phyloP scores from a whole-genome alignment of 2,888 invertebrate genomes.

The Cheilosia scutellata region DNA sequence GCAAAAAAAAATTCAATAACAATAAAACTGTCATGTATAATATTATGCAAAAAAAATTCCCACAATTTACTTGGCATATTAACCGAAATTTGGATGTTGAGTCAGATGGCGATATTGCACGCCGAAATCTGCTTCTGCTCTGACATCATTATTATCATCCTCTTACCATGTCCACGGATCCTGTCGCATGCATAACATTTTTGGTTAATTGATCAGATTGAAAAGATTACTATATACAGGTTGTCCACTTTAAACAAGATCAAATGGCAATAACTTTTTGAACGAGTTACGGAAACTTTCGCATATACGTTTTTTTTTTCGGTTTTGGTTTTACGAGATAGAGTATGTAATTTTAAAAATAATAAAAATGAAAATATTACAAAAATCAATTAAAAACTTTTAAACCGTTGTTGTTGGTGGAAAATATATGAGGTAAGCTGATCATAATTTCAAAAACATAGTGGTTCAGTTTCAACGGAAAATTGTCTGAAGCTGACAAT shows the following conservation, averaged over 20 bases:
- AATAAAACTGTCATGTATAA: background rate
- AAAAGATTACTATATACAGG: background rate
- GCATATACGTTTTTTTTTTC: background rate
- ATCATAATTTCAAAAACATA: no score
- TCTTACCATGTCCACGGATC: background rate
- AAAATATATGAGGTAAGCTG: no score
- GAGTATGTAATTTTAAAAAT: background rate
- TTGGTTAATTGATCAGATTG: background rate
- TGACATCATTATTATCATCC: background rate
- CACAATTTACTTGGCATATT: background rate
- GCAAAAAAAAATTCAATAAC: background rate
- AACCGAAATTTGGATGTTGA: background rate
- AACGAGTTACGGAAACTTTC: background rate
- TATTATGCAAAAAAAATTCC: background rate
- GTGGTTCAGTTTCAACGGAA: no score
- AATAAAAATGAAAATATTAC: background rate
- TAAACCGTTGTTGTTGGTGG: no score
- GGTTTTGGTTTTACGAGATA: background rate
- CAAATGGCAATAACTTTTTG: background rate
- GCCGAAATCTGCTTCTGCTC: background rate
- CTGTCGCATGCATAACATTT: background rate
- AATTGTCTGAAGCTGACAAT: no score
- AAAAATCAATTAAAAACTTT: no score
- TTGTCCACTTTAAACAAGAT: slow-evolving; percentile 7
- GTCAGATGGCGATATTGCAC: background rate